Base-by-base conservation (phyloP, 1,140 invertebrate genomes). In the Zaprionus ghesquierei region DNA sequence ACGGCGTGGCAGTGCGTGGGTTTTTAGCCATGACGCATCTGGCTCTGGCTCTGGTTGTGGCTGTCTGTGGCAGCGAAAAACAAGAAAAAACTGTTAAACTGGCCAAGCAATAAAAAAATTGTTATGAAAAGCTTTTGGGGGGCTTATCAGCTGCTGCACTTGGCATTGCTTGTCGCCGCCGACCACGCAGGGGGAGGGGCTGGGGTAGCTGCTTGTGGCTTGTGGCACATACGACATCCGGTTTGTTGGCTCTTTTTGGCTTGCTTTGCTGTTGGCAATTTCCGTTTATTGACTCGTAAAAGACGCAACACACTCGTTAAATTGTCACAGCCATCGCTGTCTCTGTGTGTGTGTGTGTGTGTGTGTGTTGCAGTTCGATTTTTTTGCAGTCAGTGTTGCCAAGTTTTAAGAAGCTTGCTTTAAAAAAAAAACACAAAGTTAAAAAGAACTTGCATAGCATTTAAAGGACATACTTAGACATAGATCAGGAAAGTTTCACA, bases 281-380 rank as follows among this genome's bases (percentile, higher is more conserved):
- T 73, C 70, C 70, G 70, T 73, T 73, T 73, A 73, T 73, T 73
- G 70, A 73, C 70, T 73, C 64, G 70, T 73, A 73, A 73, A 73
- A 73, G 70, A 73, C 56, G 64, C 64, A 69, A 50, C 56, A 55
- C 53, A 61, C 38, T 69, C 64, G 56, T 73, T 60, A 68, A 73
- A 60, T 61, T 41, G 70, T 73, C 50, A 61, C 63, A 72, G 33
- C 55, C 59, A 29, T 18, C 27, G 49, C 2, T 4, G 25, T 29
- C 20, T 61, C 3, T 2, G 6, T 44, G 35, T 54, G 12, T n/a
- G 9, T 50, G 3, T 35, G n/a, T 27, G 54, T 33, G 15, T 25
- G 20, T 49, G 55, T 15, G 10, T 72, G 27, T 51, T 72, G 69
- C 69, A 68, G 38, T 72, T 72, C 18, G 18, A 29, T 72, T 54